Evolutionary conservation across 2,113 vertebrate species (phyloP), one percentile per base, ranked within the genome.

Genomic region (Xiphorhynchus elegans): DNA sequence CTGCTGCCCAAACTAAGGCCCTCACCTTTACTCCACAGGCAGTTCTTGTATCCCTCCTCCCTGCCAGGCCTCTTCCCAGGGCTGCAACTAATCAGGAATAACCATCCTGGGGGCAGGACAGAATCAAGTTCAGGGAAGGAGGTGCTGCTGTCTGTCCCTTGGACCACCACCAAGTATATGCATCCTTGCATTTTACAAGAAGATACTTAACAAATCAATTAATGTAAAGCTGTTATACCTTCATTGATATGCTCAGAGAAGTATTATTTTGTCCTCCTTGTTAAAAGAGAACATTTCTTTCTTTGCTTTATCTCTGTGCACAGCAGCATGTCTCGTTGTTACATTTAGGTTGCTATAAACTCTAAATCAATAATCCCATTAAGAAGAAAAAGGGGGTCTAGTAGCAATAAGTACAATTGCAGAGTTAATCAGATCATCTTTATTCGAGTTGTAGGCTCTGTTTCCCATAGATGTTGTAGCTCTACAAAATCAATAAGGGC

Each of bases 281-380:
- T 73, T 90, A 58, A 52, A 84, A 90, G 72, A 15, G 66, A 83
- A 37, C 20, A 28, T 62, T 86, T 73, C 53, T 88, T 55, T 64
- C 79, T 67, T 84, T 67, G 68, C 85, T 66, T 42, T 78, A 14
- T 90, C 60, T 94, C 53, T 69, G 52, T 70, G 60, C 63, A 37
- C 80, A 91, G 47, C 83, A 91, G 47, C 68, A 7, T 13, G 23
- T 72, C 83, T 92, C 52, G 46, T 50, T 79, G 62, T 78, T 87
- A 93, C 31, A 13, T 66, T 84, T 80, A 55, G 35, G 11, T 94
- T 91, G 90, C 83, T 84, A 17, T 84, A 39, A 89, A 83, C 42
- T 73, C 95, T 83, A 89, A 96, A 96, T 97, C 97, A 92, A 96
- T 97, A 97, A 91, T 82, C 68, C 85, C 17, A 73, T 96, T 90